These are phyloP conservation scores for Microcaecilia unicolor DNA, from an alignment of 2,797 vertebrate genomes.

Conservation along the genomic window DNA sequence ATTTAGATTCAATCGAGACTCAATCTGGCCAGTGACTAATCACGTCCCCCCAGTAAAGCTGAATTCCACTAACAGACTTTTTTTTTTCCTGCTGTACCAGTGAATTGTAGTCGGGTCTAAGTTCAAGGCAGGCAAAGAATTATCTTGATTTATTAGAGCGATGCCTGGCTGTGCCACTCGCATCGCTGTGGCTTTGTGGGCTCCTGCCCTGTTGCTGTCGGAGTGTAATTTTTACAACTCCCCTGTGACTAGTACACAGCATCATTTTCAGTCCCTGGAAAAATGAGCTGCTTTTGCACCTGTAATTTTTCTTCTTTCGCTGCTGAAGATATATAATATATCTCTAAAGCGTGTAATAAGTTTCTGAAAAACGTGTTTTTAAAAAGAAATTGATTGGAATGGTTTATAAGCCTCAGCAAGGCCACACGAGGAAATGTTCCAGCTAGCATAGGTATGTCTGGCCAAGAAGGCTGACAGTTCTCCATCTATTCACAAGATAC, in stretches of 20 bases:
- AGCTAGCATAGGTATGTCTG: constrained; percentile 55
- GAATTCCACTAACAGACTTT: constrained; percentile 69
- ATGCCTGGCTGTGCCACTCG: constrained; percentile 68
- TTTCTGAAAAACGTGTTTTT: constrained; percentile 83
- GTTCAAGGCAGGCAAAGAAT: constrained; percentile 95
- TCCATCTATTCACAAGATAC: constrained; percentile 38
- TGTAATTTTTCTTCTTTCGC: constrained; percentile 79
- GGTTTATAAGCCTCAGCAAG: constrained; percentile 68
- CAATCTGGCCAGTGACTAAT: constrained; percentile 95
- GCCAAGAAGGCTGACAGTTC: constrained; percentile 40
- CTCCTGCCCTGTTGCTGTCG: constrained; percentile 70
- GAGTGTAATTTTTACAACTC: constrained; percentile 78
- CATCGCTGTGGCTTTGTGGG: constrained; percentile 66
- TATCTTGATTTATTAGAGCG: constrained; percentile 94
- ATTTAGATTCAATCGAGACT: constrained; percentile 94
- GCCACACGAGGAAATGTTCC: constrained; percentile 50
- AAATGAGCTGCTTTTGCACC: constrained; percentile 77
- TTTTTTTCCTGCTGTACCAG: constrained; percentile 58
- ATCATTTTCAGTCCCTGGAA: constrained; percentile 75
- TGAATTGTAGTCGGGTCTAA: constrained; percentile 89
- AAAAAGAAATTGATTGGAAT: constrained; percentile 86
- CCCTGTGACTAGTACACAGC: constrained; percentile 72
- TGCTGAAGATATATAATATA: constrained; percentile 88
- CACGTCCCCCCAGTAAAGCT: constrained; percentile 74
- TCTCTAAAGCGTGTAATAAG: constrained; percentile 84